Conservation (phyloP, 2,113 vertebrate species). For the Aythya baeri region DNA sequence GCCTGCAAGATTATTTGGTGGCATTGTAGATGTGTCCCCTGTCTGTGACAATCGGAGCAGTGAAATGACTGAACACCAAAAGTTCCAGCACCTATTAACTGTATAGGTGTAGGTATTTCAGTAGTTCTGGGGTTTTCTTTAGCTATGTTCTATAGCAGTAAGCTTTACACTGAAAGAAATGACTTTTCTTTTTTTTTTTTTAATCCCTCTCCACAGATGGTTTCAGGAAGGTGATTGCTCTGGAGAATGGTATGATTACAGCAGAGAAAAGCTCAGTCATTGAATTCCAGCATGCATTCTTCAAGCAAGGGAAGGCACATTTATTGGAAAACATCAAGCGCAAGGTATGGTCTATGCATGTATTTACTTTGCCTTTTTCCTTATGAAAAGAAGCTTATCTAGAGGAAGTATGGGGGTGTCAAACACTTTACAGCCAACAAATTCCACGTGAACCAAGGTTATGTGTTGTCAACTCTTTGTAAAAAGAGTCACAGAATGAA, state of each 20-base stretch:
- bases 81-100: not conserved
- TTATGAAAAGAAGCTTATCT: not conserved
- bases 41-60: not conserved
- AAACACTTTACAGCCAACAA: not conserved
- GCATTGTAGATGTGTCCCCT: not conserved
- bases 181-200: not conserved
- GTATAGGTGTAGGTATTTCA: not conserved
- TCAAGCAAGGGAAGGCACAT: slow-evolving; percentile 70
- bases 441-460: not conserved
- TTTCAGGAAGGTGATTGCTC: slow-evolving; percentile 74
- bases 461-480: not conserved
- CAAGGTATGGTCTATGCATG: slow-evolving; percentile 62
- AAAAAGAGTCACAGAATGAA: not conserved
- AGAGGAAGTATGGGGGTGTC: not conserved
- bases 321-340: slow-evolving; percentile 77
- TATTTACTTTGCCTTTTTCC: not conserved
- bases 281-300: slow-evolving; percentile 78
- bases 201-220: slow-evolving; percentile 66
- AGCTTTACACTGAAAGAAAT: not conserved
- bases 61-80: not conserved
- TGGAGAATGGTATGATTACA: slow-evolving; percentile 62
- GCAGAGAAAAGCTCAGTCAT: slow-evolving; percentile 53
- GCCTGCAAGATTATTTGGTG: not conserved
- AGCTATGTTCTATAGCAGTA: not conserved
- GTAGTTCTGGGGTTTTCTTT: not conserved